phyloP scores from a whole-genome alignment of 2,113 vertebrate species.

The Xenopus borealis region DNA sequence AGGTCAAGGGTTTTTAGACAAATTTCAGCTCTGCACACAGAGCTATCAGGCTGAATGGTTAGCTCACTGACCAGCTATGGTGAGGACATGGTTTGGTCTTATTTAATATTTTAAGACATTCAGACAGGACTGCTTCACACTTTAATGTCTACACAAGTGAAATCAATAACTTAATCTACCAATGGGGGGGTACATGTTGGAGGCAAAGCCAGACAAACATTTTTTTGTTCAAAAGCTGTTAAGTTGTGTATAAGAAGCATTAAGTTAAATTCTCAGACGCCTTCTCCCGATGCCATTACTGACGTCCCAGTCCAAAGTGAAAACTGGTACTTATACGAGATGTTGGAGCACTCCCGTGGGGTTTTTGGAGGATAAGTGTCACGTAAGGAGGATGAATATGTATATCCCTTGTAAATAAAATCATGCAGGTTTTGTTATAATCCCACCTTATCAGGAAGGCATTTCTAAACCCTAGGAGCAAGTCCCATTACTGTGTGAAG shows the following conservation, averaged over 20 bases:
- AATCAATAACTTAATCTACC: constrained; percentile 25
- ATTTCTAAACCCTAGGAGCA: constrained; percentile 33
- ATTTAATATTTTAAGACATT: background rate
- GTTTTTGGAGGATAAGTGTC: constrained; percentile 37
- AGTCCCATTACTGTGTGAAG: constrained; percentile 35
- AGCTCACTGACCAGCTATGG: background rate
- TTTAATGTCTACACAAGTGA: constrained; percentile 1
- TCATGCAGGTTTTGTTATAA: constrained; percentile 18
- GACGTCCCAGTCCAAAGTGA: constrained; percentile 18
- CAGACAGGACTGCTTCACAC: background rate
- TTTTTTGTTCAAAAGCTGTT: background rate
- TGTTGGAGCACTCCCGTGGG: constrained; percentile 24
- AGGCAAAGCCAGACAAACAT: background rate
- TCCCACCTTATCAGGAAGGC: constrained; percentile 22
- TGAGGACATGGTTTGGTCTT: background rate
- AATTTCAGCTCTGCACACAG: constrained; percentile 23
- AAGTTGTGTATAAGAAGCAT: background rate
- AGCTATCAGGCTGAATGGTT: background rate
- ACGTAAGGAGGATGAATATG: constrained; percentile 36
- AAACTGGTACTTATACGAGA: constrained; percentile 31
- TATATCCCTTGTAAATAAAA: constrained; percentile 38
- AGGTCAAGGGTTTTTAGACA: constrained; percentile 34
- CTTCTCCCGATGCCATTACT: constrained; percentile 28
- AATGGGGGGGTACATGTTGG: constrained; percentile 6
- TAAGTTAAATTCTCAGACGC: constrained; percentile 5